Conservation (phyloP, 2,797 vertebrate species). For the Coendou prehensilis region DNA sequence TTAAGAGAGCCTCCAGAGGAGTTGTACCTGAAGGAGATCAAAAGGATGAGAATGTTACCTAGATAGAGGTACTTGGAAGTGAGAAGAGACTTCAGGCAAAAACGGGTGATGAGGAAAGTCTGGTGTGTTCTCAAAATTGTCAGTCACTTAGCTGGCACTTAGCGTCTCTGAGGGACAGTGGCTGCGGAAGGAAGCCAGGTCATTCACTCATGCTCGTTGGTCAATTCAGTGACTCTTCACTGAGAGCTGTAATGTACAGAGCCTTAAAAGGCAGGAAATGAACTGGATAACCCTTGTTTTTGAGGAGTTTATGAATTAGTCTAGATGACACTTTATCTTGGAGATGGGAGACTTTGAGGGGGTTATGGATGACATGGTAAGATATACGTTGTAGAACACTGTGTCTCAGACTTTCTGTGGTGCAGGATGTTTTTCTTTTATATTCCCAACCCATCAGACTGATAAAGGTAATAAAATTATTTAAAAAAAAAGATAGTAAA, state of each 20-base stretch:
- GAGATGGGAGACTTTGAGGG: not conserved
- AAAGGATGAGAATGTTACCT: not conserved
- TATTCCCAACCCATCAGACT: not conserved
- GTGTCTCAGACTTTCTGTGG: slow-evolving; percentile 16
- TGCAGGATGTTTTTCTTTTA: not conserved
- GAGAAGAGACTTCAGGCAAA: slow-evolving; percentile 13
- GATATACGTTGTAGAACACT: slow-evolving; percentile 11
- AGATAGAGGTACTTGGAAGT: not conserved
- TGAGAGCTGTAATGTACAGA: not conserved
- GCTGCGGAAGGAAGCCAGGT: not conserved
- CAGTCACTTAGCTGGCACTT: not conserved
- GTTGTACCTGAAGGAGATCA: not conserved
- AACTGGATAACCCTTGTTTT: not conserved
- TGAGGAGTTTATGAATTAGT: not conserved
- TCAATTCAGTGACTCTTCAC: not conserved
- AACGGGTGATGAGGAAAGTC: not conserved
- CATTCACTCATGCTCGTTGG: not conserved
- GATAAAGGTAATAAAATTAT: slow-evolving; percentile 17
- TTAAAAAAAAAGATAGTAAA: slow-evolving; percentile 46
- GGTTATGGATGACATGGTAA: not conserved
- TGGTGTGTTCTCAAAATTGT: not conserved
- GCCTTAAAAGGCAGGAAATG: not conserved
- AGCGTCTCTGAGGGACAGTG: not conserved
- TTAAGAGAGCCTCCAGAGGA: slow-evolving; percentile 1
- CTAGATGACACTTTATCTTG: slow-evolving; percentile 31